phyloP scores from a whole-genome alignment of 2,113 vertebrate species.

The Chlamydotis undulata region DNA sequence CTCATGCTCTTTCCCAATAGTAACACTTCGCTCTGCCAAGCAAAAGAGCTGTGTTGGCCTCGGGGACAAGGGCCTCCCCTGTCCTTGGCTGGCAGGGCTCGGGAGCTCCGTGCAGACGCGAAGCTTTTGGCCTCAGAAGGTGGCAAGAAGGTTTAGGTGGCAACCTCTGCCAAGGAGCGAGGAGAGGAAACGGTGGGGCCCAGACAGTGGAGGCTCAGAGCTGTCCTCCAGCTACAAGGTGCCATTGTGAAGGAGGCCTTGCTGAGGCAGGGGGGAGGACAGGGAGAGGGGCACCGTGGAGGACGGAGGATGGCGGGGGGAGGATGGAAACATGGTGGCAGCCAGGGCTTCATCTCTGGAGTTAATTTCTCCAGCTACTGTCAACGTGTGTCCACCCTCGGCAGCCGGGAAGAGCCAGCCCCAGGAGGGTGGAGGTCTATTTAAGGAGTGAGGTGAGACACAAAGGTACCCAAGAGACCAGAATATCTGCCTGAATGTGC shows the following conservation, averaged over 20 bases:
- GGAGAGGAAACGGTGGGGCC: constrained; percentile 4
- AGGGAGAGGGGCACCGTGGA: not conserved
- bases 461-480: fast-evolving
- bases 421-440: not conserved
- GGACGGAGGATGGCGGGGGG: not conserved
- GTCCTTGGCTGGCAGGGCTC: constrained; percentile 47
- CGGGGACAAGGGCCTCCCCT: constrained; percentile 61
- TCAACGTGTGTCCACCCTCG: fast-evolving
- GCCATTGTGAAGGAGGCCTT: constrained; percentile 27
- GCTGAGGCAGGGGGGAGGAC: fast-evolving
- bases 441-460: not conserved
- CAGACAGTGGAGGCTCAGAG: constrained; percentile 9
- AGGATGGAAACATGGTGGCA: not conserved
- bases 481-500: not conserved
- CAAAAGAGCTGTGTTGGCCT: constrained; percentile 56
- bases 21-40: constrained; percentile 39
- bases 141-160: constrained; percentile 25
- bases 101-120: not conserved
- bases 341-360: not conserved
- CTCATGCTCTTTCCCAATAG: constrained; percentile 59
- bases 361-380: not conserved
- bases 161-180: constrained; percentile 22
- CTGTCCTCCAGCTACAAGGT: constrained; percentile 47
- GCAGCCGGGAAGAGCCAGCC: not conserved
- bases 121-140: constrained; percentile 46